phyloP scores from a whole-genome alignment of 1,140 invertebrate genomes.

The Myzus persicae region DNA sequence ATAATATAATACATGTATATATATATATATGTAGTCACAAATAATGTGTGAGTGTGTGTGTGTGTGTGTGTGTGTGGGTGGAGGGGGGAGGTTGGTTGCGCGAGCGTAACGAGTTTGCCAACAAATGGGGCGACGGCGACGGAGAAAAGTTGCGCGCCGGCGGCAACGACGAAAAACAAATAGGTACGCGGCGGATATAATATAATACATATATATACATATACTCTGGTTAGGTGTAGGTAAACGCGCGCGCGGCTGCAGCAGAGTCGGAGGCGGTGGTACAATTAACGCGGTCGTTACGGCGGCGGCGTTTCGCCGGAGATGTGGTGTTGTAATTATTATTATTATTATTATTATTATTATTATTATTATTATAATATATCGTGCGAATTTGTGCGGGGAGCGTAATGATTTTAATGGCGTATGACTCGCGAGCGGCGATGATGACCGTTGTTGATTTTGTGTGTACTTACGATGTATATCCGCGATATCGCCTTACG shows the following conservation, averaged over 20 bases:
- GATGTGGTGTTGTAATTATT: neutral
- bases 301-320: neutral
- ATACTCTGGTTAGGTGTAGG: neutral
- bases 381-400: neutral
- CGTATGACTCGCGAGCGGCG: neutral
- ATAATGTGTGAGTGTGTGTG: neutral
- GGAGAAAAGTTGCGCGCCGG: conserved; percentile 28
- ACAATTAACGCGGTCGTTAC: conserved; percentile 44
- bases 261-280: neutral
- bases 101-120: conserved; percentile 43
- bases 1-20: no score
- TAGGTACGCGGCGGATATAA: neutral
- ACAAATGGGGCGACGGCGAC: neutral
- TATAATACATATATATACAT: neutral
- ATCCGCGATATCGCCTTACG: neutral
- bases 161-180: conserved; percentile 40
- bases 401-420: neutral
- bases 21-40: neutral
- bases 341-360: neutral
- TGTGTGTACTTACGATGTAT: neutral
- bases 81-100: neutral
- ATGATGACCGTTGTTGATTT: neutral
- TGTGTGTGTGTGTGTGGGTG: neutral
- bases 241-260: neutral
- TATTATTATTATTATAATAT: neutral